Evolutionary conservation across 2,888 invertebrate species (phyloP), one percentile per base, ranked within the genome.

Genomic region (Troides aeacus): DNA sequence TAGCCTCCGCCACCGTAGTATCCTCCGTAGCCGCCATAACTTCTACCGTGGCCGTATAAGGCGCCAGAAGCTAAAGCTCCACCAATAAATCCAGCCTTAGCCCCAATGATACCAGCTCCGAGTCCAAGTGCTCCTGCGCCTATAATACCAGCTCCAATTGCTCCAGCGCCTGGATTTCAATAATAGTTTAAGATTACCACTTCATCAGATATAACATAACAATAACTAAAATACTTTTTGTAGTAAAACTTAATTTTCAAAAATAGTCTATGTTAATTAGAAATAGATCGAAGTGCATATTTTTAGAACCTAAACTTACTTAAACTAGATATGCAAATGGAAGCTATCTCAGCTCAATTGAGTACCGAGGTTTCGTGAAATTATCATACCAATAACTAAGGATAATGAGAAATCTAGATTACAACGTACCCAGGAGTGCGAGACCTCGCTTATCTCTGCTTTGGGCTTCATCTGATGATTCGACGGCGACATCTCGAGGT

Each of bases 81-180:
- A 1, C 91, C 91, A 21, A 92, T 63, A 21, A 90, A 76, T 5
- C 91, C 91, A 46, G 85, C 87, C 56, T 90, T 90, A 8, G 87
- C 88, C 1, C 90, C 90, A 6, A 90, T 72, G 0, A 84, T 71
- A n/a, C 88, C 88, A 8, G 83, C 87, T 15, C 86, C 88, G 3
- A 88, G 72, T 2, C 88, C 88, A 17, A 89, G 62, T 0, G 84
- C 76, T 56, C 89, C 90, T 6, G 87, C 88, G 1, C 90, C 90
- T 4, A 90, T 72, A 0, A 84, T 71, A 18, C 88, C 88, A 7
- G 83, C 87, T 17, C 86, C 88, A 3, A 88, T 72, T 0, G 76
- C 73, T n/a, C 81, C 83, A 4, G 77, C 81, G 65, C 83, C 86
- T 79, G 69, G 24, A 71, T 70, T 50, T 69, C 18, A 50, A 30